Evolutionary conservation across 2,113 vertebrate species (phyloP), one percentile per base, ranked within the genome.

Genomic region (Nothocercus nigrocapillus): DNA sequence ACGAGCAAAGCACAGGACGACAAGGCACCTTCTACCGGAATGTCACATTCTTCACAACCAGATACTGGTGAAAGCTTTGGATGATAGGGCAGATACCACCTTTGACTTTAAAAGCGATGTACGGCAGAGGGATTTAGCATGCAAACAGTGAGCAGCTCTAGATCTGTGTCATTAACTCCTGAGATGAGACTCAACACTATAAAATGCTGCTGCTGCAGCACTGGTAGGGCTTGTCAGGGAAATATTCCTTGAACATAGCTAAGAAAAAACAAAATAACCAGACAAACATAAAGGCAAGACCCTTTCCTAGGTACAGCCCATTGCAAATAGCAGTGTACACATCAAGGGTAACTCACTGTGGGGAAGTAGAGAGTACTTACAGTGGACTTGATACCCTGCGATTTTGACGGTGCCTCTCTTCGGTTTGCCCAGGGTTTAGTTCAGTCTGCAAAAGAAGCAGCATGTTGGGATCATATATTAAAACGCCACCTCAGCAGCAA

Each of bases 291-390:
- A 61, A 68, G 58, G 30, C 58, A 44, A 44, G 18, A 59, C 18
- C 59, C 40, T 36, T 5, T 76, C 11, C 20, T 81, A 40, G 81
- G 58, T 3, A 54, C 59, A 67, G 66, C 2, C 22, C 22, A 1
- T 5, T 13, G 79, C 76, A 36, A 30, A 88, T 49, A 76, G 63
- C 85, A 73, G 27, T 4, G 64, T 17, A 30, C 18, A 4, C 19
- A 15, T 3, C 30, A 61, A 24, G 73, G 78, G 14, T 21, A 73
- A 63, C 38, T 36, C 70, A 85, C 27, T 1, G 42, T 58, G 47
- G 69, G 2, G 36, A 75, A 83, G 36, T 30, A 27, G 44, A 51
- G 82, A 18, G 64, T 96, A 96, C 97, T 96, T 70, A 96, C 97
- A 92, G 81, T 5, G 72, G 66, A 17, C 2, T 51, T 30, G 87